phyloP scores from a whole-genome alignment of 1,140 invertebrate species.

The Drosophila pseudoobscura region DNA sequence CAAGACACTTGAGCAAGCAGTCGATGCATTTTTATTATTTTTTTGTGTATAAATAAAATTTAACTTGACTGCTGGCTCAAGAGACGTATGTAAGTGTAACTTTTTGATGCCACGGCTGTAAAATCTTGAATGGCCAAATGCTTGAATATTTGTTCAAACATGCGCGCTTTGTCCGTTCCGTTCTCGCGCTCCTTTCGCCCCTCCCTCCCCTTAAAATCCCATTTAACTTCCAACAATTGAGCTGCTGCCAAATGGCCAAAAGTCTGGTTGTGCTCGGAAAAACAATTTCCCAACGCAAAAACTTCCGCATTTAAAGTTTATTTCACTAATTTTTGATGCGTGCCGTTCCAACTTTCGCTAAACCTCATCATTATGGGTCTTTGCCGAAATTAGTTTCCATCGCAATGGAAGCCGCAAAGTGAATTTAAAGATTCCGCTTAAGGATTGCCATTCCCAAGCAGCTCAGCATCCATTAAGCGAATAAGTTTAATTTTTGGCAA shows the following conservation, averaged over 20 bases:
- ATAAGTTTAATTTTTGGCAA: no score
- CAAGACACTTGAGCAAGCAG: conserved; percentile 40
- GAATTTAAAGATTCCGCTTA: no score
- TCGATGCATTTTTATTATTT: conserved; percentile 39
- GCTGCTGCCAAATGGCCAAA: neutral
- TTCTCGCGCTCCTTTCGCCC: neutral
- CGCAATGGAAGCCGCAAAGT: no score
- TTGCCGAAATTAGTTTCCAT: no score
- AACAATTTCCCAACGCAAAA: neutral
- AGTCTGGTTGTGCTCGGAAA: neutral
- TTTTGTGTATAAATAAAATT: conserved; percentile 34
- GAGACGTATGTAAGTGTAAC: conserved; percentile 42
- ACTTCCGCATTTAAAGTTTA: no score
- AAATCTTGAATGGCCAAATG: conserved; percentile 33
- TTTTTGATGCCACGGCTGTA: conserved; percentile 38
- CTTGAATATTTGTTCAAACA: conserved; percentile 28
- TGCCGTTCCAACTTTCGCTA: no score
- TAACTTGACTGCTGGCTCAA: conserved; percentile 38
- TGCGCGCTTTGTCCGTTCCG: neutral
- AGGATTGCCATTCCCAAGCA: no score
- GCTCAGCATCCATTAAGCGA: no score
- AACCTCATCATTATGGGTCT: no score
- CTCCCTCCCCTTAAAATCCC: no score
- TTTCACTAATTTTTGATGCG: no score
- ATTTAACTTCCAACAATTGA: neutral